Evolutionary conservation across 2,888 invertebrate species (phyloP), one percentile per base, ranked within the genome.

Genomic region (Podotricha telesiphe): DNA sequence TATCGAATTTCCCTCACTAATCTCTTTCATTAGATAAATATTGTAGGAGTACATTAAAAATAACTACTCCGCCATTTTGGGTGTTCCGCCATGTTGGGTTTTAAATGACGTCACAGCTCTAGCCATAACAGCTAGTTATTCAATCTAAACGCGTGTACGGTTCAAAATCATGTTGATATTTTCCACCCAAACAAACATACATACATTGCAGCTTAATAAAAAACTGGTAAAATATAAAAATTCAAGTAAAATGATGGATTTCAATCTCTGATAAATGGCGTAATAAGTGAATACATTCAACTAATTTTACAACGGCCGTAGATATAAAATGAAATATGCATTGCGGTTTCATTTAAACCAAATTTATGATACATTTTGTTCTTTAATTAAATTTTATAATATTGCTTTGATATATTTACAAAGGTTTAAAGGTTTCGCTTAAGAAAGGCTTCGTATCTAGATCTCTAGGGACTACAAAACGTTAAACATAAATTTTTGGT

Each of bases 321-420:
- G 34, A 53, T 11, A 58, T 42, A 22, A 58, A 58, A 22, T 58
- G 58, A 42, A 58, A 58, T n/a, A 22, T 58, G n/a, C 42, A 22
- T n/a, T 59, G 45, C 59, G 59, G 59, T 42, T 59, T 45, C n/a
- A 45, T 59, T n/a, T 59, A 45, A 59, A 45, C 42, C n/a, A 59
- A 59, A 59, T 40, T 45, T 59, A n/a, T 59, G 42, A 45, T 45
- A 8, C 22, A 5, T 20, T 22, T 59, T 59, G 42, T 42, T n/a
- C n/a, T 59, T 59, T 59, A 6, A 59, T 59, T 59, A 45, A 4
- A 59, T 59, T 59, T 59, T 22, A 59, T 22, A 59, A 10, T 22
- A 22, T 10, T 58, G 58, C 8, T 58, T 42, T 58, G 10, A 40
- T 56, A 56, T 17, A 42, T 37, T 59, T 42, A 15, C 22, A 45